Evolutionary conservation across 2,113 vertebrate genomes (phyloP), one percentile per base, ranked within the genome.

Genomic region (Nothoprocta pentlandii): DNA sequence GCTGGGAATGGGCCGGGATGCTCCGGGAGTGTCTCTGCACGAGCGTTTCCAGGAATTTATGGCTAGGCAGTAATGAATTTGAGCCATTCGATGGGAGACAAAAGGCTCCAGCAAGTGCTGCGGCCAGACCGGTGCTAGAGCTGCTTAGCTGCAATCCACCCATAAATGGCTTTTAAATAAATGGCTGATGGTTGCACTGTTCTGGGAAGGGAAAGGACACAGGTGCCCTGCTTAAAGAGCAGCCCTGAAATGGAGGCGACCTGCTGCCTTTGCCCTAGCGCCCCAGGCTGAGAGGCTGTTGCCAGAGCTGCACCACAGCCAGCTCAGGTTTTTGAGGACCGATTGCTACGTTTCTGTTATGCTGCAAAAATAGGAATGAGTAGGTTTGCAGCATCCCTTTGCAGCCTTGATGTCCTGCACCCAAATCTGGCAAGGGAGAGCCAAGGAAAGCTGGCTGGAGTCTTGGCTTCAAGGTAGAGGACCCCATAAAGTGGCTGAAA

Each of bases 41-140:
- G 41, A 66, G 32, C 58, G 22, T 70, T 90, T 49, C 59, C 41
- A 62, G 46, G 41, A 51, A 77, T 92, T 90, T 76, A 90, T 87
- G 58, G 79, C 32, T 26, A 34, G 22, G 61, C 41, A 2, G 0
- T 77, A 77, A 93, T 42, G 79, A 87, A 90, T 85, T 87, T 67
- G 75, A 73, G 53, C 25, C 53, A 53, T 62, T 41, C 0, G 0
- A 20, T 25, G 46, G 76, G 41, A 92, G 74, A 90, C 69, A 77
- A 71, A 73, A 76, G 64, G 63, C 53, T 73, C 46, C 64, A 34
- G 63, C 0, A 1, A 67, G 41, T 1, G 1, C 26, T 70, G 19
- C 68, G 79, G 82, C 15, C 53, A 17, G 2, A 1, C n/a, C 20
- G 42, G 59, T 63, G 71, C 67, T 42, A 26, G 71, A 79, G 61